Percentiles rank a stretch among this genome's conserved stretches.
Evolutionary conservation across 2,113 vertebrate genomes (phyloP).

Genomic region (Aleadryas rufinucha): DNA sequence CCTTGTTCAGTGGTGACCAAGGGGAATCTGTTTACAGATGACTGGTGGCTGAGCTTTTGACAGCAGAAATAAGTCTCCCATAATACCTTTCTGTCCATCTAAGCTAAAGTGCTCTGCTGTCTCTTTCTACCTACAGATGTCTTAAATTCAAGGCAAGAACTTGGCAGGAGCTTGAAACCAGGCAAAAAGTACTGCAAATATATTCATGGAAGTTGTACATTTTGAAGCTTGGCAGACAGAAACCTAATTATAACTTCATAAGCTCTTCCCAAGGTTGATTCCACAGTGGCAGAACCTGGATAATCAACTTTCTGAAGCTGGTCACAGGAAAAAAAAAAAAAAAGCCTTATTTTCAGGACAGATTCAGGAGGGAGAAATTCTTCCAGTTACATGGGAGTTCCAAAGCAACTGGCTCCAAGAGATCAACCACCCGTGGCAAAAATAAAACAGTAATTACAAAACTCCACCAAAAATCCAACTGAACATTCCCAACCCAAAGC

Average conservation of each 20-base stretch:
- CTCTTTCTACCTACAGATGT: neutral
- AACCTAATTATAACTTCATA: conserved; percentile 3
- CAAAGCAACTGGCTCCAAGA: neutral
- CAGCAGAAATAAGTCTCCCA: neutral
- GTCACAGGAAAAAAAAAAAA: neutral
- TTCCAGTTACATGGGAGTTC: neutral
- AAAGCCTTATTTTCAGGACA: neutral
- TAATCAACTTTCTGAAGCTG: neutral
- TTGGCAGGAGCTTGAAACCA: neutral
- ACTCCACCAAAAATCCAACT: neutral
- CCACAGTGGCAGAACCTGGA: neutral
- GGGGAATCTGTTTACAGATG: neutral
- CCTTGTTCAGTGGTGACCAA: neutral
- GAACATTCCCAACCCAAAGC: neutral
- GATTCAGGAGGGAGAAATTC: neutral
- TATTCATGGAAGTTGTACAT: neutral
- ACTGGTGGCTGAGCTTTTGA: neutral
- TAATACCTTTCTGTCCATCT: neutral
- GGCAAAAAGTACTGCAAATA: neutral
- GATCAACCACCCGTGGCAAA: neutral
- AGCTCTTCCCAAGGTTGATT: neutral
- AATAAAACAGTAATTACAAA: neutral
- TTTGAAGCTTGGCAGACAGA: neutral
- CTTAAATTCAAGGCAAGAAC: conserved; percentile 22
- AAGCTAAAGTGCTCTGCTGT: neutral